Conservation (phyloP, 2,113 vertebrate species). For the Atractosteus spatula region DNA sequence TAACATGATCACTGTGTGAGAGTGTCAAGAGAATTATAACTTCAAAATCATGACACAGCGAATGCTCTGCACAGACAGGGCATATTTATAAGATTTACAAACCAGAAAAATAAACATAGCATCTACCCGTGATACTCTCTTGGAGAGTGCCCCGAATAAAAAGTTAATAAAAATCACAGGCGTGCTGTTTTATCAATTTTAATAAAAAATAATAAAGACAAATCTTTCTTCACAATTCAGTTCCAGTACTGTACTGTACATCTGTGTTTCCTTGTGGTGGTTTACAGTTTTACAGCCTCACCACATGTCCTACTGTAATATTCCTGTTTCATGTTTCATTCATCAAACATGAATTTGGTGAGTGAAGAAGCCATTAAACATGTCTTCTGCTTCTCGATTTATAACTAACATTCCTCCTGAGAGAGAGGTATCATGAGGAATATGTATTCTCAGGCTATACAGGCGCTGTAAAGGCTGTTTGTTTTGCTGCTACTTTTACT, state of each 20-base stretch:
- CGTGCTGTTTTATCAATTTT: background rate
- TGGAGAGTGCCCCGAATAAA: background rate
- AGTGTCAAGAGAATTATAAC: background rate
- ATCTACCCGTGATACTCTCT: background rate
- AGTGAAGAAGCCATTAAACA: background rate
- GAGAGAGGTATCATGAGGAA: slow-evolving; percentile 13
- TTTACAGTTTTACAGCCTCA: background rate
- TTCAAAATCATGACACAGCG: background rate
- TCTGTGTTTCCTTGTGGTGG: slow-evolving; percentile 4
- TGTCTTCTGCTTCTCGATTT: background rate
- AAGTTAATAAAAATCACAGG: slow-evolving; percentile 6
- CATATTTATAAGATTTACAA: slow-evolving; percentile 12
- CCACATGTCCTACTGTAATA: background rate
- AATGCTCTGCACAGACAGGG: background rate
- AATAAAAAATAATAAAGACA: background rate
- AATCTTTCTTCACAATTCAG: background rate
- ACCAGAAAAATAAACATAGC: background rate
- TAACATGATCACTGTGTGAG: background rate
- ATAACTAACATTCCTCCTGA: background rate
- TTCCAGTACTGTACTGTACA: background rate
- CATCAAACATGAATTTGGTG: background rate
- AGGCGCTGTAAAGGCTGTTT: background rate
- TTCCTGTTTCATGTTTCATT: slow-evolving; percentile 11
- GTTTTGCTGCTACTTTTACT: background rate
- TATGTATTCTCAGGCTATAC: background rate